Conservation (phyloP, 2,113 vertebrate genomes). For the Polypterus bichir region DNA sequence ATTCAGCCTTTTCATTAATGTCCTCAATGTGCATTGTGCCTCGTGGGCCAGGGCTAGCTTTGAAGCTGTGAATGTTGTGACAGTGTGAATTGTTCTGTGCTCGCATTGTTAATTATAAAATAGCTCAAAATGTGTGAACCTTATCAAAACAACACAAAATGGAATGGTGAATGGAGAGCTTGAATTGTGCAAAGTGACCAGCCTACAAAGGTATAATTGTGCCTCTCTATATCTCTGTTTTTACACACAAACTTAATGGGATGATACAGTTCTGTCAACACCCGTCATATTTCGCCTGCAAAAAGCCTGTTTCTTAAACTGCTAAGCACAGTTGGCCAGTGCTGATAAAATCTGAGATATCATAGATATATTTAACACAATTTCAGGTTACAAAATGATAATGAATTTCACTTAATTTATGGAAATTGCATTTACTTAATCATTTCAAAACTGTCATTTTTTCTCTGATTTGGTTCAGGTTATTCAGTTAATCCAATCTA, state of each 20-base stretch:
- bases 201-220: not conserved
- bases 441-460: too few relatives aligned
- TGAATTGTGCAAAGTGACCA: conserved; percentile 18
- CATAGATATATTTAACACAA: too few relatives aligned
- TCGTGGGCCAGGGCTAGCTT: conserved; percentile 28
- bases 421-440: too few relatives aligned
- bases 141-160: conserved; percentile 20
- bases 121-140: conserved; percentile 23
- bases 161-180: not conserved
- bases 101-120: conserved; percentile 25
- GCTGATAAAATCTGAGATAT: too few relatives aligned
- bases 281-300: too few relatives aligned
- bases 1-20: conserved; percentile 32
- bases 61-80: conserved; percentile 25
- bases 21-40: conserved; percentile 21
- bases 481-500: too few relatives aligned
- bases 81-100: conserved; percentile 22
- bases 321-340: too few relatives aligned
- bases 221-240: not conserved
- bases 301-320: too few relatives aligned
- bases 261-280: not conserved
- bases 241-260: not conserved
- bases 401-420: too few relatives aligned
- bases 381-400: too few relatives aligned
- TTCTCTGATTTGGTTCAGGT: too few relatives aligned